phyloP scores from a whole-genome alignment of 2,888 invertebrate species.

The Thera obeliscata region DNA sequence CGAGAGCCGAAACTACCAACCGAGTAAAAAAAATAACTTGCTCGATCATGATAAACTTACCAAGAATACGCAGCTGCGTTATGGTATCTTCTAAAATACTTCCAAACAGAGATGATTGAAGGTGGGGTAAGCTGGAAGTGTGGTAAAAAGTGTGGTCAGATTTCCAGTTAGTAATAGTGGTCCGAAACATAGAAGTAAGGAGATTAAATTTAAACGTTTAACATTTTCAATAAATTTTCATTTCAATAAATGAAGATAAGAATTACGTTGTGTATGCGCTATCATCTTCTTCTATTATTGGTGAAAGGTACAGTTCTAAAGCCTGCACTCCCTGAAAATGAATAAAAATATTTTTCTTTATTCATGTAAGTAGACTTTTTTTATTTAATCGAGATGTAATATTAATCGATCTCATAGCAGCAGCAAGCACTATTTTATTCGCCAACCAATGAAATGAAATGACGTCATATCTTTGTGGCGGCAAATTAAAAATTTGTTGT shows the following conservation, averaged over 20 bases:
- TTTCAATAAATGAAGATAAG: not conserved
- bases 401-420: no score
- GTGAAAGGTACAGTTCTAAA: conserved; percentile 10
- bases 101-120: conserved; percentile 58
- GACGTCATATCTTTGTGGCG: not conserved
- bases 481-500: not conserved
- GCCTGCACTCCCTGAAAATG: conserved; percentile 7
- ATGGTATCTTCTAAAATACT: conserved; percentile 62
- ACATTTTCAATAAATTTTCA: no score
- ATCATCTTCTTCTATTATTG: conserved; percentile 11
- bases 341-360: not conserved
- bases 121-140: conserved; percentile 45
- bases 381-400: not conserved
- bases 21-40: no score
- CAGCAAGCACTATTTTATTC: no score
- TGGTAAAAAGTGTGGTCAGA: not conserved
- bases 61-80: conserved; percentile 57
- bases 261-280: conserved; percentile 16
- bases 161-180: not conserved
- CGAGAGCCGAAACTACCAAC: no score
- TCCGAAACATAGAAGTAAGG: no score
- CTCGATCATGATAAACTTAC: conserved; percentile 41
- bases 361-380: not conserved
- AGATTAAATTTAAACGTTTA: no score
- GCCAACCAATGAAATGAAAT: no score